These are phyloP conservation scores for Artibeus lituratus DNA, from an alignment of 2,797 vertebrate genomes.

Conservation along the genomic window DNA sequence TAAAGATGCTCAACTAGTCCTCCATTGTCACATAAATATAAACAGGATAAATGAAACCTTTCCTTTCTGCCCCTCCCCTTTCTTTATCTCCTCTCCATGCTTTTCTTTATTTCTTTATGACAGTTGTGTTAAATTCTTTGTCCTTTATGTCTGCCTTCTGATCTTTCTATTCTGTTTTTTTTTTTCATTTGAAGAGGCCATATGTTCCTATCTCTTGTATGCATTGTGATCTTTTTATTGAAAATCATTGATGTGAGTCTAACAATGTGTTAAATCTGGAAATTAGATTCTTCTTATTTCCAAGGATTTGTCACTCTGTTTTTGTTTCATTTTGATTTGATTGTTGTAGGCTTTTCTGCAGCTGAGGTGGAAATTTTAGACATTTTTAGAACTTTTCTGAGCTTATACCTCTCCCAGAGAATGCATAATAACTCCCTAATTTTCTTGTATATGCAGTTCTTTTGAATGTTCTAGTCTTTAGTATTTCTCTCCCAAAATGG, in stretches of 20 bases:
- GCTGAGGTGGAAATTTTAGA: not conserved
- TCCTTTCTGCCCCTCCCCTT: not conserved
- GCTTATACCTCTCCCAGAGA: not conserved
- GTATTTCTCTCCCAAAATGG: not conserved
- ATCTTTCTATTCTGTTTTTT: not conserved
- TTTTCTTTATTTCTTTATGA: not conserved
- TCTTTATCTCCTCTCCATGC: not conserved
- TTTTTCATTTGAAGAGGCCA: not conserved
- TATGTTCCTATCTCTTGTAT: not conserved
- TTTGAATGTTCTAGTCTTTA: not conserved
- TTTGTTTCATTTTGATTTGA: not conserved
- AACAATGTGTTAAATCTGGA: not conserved
- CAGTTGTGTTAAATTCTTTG: not conserved
- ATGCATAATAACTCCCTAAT: not conserved
- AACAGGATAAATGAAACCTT: not conserved
- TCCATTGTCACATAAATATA: not conserved
- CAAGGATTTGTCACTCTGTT: not conserved
- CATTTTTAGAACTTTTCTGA: not conserved
- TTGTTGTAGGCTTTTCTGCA: not conserved
- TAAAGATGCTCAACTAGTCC: not conserved
- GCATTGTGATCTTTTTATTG: not conserved
- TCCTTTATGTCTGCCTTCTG: not conserved
- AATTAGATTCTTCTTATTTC: not conserved
- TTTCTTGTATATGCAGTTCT: not conserved
- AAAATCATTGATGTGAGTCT: not conserved